phyloP scores from a whole-genome alignment of 2,888 invertebrate genomes.

The Altica lythri region DNA sequence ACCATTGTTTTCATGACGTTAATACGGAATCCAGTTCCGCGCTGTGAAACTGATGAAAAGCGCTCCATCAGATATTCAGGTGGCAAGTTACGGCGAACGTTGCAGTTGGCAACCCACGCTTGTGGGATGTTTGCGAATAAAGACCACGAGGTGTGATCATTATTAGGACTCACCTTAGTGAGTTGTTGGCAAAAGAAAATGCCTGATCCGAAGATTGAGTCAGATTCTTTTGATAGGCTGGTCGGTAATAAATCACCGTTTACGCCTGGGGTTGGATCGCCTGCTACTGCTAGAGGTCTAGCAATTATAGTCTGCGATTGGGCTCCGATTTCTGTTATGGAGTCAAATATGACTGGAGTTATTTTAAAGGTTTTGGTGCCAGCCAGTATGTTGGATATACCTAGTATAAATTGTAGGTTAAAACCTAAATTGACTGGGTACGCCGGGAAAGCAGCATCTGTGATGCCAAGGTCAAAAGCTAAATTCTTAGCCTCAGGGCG shows the following conservation, averaged over 20 bases:
- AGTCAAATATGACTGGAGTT: slow-evolving; percentile 3
- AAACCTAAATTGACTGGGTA: slow-evolving; percentile 4
- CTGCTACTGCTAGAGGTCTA: background rate
- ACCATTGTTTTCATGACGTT: too few species aligned
- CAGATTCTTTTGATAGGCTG: slow-evolving; percentile 1
- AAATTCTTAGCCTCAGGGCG: slow-evolving; percentile 18
- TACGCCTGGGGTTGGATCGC: background rate
- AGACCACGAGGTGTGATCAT: too few species aligned
- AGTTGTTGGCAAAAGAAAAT: slow-evolving; percentile 8
- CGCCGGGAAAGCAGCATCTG: slow-evolving; percentile 1
- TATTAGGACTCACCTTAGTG: background rate
- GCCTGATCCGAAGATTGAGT: slow-evolving; percentile 9
- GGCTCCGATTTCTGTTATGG: slow-evolving; percentile 19
- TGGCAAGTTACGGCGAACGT: too few species aligned
- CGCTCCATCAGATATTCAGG: too few species aligned
- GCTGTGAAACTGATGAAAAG: too few species aligned
- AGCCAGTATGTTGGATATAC: slow-evolving; percentile 15
- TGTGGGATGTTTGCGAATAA: too few species aligned
- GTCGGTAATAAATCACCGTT: slow-evolving; percentile 3
- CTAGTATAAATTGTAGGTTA: slow-evolving; percentile 12
- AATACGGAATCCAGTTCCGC: too few species aligned
- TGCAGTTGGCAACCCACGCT: too few species aligned
- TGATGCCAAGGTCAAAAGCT: slow-evolving; percentile 6
- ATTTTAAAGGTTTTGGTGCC: slow-evolving; percentile 21
- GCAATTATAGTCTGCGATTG: slow-evolving; percentile 11